Base-by-base conservation (phyloP, 2,888 invertebrate species). In the Sialis lutaria region DNA sequence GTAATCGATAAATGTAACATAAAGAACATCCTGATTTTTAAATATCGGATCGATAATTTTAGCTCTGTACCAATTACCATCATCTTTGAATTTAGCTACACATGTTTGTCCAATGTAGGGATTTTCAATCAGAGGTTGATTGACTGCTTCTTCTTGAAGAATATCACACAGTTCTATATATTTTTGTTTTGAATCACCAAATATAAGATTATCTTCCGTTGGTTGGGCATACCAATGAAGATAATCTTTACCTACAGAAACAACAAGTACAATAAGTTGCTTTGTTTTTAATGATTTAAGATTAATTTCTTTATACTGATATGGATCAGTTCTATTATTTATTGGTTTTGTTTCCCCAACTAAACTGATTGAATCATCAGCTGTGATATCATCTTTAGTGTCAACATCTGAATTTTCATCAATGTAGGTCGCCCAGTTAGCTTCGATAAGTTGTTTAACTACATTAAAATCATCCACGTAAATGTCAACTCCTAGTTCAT, bases 1-100 rank as follows among this genome's bases (percentile, higher is more conserved):
- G 56, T 75, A 87, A 62, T 89, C 88, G 1, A 87, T 75, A 60
- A 79, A 89, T 52, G 69, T 67, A 0, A 88, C 76, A 55, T 72
- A 70, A 0, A 81, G 69, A 45, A 60, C 55, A 3, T 44, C 33
- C 6, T 64, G 61, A 12, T 66, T 60, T 0, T 55, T 54, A 34
- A 65, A 58, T 51, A 71, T 67, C 44, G 69, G 64, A 45, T 74
- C 67, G 40, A 71, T 59, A 45, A 89, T 71, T 9, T 68, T 57
- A 0, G 79, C 85, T 50, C 89, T 70, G 59, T 86, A 85, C 85
- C 85, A 89, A 34, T 63, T 55, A 1, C 67, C 65, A 57, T 85
- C 82, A 45, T 70, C 72, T 0, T 67, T 62, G 54, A 71, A 81
- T 42, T 71, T 61, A 33, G 79, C 74, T 49, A 79, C 62, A 57